phyloP scores from a whole-genome alignment of 2,113 vertebrate species.

The Pangasianodon gigas region DNA sequence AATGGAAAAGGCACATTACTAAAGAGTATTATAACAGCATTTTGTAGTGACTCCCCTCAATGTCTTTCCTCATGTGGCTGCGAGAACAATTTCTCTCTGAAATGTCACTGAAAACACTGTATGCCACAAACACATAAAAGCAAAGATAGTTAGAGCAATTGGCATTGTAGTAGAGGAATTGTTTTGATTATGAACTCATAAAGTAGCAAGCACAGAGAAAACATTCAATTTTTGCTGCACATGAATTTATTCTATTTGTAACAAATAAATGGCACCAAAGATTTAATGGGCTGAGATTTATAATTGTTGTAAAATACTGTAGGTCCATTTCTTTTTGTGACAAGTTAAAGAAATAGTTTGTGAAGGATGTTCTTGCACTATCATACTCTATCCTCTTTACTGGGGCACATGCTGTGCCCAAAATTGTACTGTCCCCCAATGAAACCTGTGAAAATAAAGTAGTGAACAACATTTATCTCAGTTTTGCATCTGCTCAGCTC shows the following conservation, averaged over 20 bases:
- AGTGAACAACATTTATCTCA: not conserved
- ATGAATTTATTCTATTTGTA: constrained; percentile 37
- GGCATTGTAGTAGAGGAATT: constrained; percentile 40
- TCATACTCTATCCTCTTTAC: not conserved
- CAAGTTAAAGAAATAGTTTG: not conserved
- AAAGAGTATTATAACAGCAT: not conserved
- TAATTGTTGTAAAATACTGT: not conserved
- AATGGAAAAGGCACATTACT: not conserved
- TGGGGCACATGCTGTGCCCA: not conserved
- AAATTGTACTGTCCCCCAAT: not conserved
- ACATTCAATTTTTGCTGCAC: constrained; percentile 34
- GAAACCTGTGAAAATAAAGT: not conserved
- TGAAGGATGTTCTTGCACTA: not conserved
- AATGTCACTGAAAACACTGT: constrained; percentile 48
- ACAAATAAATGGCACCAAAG: not conserved
- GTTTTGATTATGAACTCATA: constrained; percentile 58
- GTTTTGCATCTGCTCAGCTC: constrained; percentile 22
- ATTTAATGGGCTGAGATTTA: not conserved
- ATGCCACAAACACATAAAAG: constrained; percentile 15
- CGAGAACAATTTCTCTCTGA: constrained; percentile 30
- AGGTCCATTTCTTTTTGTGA: not conserved
- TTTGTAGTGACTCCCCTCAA: not conserved
- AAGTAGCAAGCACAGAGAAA: not conserved
- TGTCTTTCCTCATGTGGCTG: constrained; percentile 7
- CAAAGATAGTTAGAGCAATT: constrained; percentile 15